A percentile compares a stretch with the other conserved stretches of the same genome.
These are phyloP conservation scores for Eulithis testata DNA, from an alignment of 2,888 invertebrate genomes.

Conservation along the genomic window DNA sequence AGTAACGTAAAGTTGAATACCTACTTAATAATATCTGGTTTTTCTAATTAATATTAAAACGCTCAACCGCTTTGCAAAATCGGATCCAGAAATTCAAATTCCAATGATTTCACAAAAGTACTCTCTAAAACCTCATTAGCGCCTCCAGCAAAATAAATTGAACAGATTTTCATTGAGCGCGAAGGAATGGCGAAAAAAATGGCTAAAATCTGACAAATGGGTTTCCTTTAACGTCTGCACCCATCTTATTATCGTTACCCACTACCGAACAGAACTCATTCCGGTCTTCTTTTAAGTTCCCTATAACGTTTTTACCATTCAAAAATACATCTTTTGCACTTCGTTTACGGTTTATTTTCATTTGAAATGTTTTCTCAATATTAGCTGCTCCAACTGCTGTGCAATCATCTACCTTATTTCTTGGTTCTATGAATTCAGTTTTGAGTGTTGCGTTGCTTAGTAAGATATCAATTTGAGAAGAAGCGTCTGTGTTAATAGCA, in stretches of 20 bases:
- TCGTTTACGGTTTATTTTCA: constrained; percentile 50
- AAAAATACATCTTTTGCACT: constrained; percentile 48
- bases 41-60: background rate
- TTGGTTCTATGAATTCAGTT: constrained; percentile 50
- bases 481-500: constrained; percentile 85
- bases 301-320: constrained; percentile 47
- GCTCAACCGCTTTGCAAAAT: background rate
- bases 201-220: constrained; percentile 83
- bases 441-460: constrained; percentile 49
- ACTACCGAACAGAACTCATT: constrained; percentile 84
- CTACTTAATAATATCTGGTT: too few species aligned
- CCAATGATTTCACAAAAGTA: constrained; percentile 45
- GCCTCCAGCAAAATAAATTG: constrained; percentile 73
- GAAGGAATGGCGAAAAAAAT: constrained; percentile 80
- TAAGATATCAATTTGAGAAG: constrained; percentile 84
- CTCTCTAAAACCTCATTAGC: constrained; percentile 71
- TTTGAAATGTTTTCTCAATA: constrained; percentile 45
- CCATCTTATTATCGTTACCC: constrained; percentile 84
- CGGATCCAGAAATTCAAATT: constrained; percentile 34
- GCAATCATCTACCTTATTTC: constrained; percentile 51
- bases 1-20: too few species aligned
- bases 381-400: constrained; percentile 46
- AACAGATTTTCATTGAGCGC: constrained; percentile 82
- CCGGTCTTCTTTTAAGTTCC: constrained; percentile 72
- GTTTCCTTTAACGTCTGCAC: constrained; percentile 84